These are phyloP conservation scores for Cyrtonyx montezumae DNA, from an alignment of 2,113 vertebrate species.

Conservation along the genomic window DNA sequence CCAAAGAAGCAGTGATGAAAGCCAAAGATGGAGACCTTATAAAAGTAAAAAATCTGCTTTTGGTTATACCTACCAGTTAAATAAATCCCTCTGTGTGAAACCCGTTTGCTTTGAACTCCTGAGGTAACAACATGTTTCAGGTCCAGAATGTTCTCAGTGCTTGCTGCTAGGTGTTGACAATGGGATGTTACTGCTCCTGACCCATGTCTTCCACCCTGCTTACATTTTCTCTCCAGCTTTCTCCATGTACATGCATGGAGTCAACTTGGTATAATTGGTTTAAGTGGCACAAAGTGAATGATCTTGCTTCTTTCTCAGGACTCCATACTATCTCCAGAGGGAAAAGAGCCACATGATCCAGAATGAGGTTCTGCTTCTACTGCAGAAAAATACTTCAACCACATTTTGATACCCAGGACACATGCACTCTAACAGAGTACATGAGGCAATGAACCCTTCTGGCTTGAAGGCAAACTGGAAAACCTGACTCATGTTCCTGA, in stretches of 20 bases:
- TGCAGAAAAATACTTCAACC: background rate
- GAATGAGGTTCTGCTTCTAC: background rate
- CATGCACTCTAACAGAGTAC: background rate
- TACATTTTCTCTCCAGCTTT: background rate
- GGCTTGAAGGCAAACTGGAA: background rate
- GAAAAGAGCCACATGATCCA: background rate
- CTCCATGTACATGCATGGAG: background rate
- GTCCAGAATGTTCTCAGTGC: background rate
- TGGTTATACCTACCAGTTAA: background rate
- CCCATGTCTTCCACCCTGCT: background rate
- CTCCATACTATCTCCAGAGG: background rate
- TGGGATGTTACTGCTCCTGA: background rate
- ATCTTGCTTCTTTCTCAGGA: background rate
- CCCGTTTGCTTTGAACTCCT: background rate
- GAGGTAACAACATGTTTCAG: background rate
- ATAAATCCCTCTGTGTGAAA: background rate
- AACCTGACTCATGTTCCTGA: background rate
- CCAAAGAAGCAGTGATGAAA: constrained; percentile 21
- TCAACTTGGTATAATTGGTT: background rate
- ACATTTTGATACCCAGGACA: background rate
- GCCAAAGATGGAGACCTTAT: background rate
- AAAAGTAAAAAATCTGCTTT: background rate
- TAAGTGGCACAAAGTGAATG: fast-evolving
- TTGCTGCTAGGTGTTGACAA: background rate
- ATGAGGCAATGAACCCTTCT: background rate